Percentiles rank a stretch among this genome's conserved stretches.
Conservation (phyloP, 2,888 invertebrate genomes). For the Chymomyza procnemis region DNA sequence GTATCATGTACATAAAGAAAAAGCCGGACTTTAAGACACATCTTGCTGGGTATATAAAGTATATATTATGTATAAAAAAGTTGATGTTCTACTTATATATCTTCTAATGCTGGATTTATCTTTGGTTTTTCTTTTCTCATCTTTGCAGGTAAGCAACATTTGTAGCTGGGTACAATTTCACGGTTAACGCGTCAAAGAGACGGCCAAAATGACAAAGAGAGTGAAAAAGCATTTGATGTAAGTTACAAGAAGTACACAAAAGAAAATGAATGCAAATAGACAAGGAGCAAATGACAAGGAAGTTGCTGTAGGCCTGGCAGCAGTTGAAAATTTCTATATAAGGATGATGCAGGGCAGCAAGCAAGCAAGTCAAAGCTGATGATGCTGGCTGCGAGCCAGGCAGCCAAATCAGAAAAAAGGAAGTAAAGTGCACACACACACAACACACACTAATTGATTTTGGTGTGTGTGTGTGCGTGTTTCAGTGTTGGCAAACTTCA, state of each 20-base stretch:
- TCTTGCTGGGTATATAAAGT: too few species aligned
- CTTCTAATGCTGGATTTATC: too few species aligned
- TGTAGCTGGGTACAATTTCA: conserved; percentile 45
- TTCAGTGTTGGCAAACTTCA: conserved; percentile 43
- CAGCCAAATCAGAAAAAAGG: conserved; percentile 35
- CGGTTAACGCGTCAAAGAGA: conserved; percentile 37
- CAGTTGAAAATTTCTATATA: background rate
- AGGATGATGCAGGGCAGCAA: background rate
- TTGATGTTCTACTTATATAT: conserved; percentile 15
- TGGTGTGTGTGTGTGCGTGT: conserved; percentile 15
- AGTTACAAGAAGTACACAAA: conserved; percentile 14
- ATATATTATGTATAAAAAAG: conserved; percentile 4
- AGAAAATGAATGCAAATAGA: conserved; percentile 56
- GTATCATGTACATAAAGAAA: too few species aligned
- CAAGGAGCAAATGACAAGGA: conserved; percentile 8
- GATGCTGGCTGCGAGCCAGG: conserved; percentile 26
- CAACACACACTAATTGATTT: conserved; percentile 67
- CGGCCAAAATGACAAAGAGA: background rate
- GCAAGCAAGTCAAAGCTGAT: conserved; percentile 25
- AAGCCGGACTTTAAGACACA: too few species aligned
- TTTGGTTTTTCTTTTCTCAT: conserved; percentile 36
- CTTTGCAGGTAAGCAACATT: conserved; percentile 49
- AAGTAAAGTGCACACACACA: too few species aligned
- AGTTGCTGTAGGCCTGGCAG: background rate
- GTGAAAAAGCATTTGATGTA: background rate